These are phyloP conservation scores for Peromyscus polionotus DNA, from an alignment of 2,113 vertebrate genomes.

Conservation along the genomic window DNA sequence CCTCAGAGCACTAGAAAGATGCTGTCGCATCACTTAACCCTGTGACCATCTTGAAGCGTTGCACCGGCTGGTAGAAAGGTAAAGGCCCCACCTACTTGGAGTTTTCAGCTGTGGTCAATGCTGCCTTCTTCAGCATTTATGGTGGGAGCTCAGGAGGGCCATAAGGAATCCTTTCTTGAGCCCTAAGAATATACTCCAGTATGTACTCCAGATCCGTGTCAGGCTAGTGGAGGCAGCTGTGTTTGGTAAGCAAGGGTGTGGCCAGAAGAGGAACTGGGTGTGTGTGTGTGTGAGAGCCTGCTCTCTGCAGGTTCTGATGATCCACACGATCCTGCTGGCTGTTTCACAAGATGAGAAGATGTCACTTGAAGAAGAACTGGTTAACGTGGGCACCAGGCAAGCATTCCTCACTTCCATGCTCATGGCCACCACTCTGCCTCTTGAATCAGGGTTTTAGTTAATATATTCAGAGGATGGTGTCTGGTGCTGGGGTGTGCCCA, in stretches of 20 bases:
- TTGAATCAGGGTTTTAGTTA: not conserved
- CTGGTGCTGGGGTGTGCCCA: no score
- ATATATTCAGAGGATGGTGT: not conserved
- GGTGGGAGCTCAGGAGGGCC: not conserved
- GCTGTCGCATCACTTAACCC: not conserved
- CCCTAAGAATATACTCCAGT: not conserved
- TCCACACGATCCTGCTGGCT: slow-evolving; percentile 10
- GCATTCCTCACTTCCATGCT: not conserved
- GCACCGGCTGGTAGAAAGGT: not conserved
- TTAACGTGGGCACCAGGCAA: not conserved
- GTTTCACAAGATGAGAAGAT: not conserved
- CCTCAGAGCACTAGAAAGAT: not conserved
- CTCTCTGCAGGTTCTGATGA: slow-evolving; percentile 40
- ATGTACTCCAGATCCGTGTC: not conserved
- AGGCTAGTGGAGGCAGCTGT: not conserved
- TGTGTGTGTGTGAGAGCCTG: not conserved
- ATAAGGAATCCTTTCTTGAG: not conserved
- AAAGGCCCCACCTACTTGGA: not conserved
- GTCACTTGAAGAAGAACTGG: not conserved
- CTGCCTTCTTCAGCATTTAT: not conserved
- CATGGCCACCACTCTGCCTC: not conserved
- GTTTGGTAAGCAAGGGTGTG: slow-evolving; percentile 68
- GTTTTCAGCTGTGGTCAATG: not conserved
- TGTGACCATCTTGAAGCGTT: not conserved
- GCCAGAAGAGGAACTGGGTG: not conserved